Base-by-base conservation (phyloP, 2,113 vertebrate species). In the Anhinga rufa region DNA sequence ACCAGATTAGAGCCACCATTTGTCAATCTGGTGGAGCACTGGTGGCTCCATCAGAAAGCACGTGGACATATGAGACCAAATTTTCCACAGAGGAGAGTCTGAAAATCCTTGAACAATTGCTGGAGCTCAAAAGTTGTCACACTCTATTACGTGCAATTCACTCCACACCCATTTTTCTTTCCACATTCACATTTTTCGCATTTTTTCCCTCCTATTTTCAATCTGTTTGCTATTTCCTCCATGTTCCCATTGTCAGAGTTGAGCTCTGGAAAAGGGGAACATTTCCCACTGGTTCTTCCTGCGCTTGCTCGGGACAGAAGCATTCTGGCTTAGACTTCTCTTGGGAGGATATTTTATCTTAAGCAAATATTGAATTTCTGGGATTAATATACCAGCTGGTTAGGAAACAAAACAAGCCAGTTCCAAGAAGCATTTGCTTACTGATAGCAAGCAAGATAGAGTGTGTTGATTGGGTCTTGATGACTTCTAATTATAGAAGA, bases 331-430 rank as follows among this genome's bases (percentile, higher is more conserved):
- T 79, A n/a, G 64, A 16, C 52, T 86, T 64, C 90, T 86, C 76
- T 62, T 28, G 66, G 80, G 83, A 94, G 66, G 49, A 82, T 44
- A 86, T 94, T 92, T 92, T 86, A 86, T 92, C 92, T 92, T 80
- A 88, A 91, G 52, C 84, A 88, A 96, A 92, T 86, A 94, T 68
- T 86, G 80, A 91, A 86, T 94, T 86, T 91, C 68, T 71, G 83
- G 92, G 90, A 91, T 94, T 94, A 92, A 91, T 88, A 68, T n/a
- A 49, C 86, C 68, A 82, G 69, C 86, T 95, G 85, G 72, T 72
- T 77, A 68, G 90, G 80, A 81, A 92, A 69, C 12, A 82, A 92
- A 88, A 38, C n/a, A 72, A 92, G 17, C 15, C 42, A 32, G 61
- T 78, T 92, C 82, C 79, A 90, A 85, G 66, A 69, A 95, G 31